These are phyloP conservation scores for Daubentonia madagascariensis DNA, from an alignment of 2,113 vertebrate species.

Conservation along the genomic window DNA sequence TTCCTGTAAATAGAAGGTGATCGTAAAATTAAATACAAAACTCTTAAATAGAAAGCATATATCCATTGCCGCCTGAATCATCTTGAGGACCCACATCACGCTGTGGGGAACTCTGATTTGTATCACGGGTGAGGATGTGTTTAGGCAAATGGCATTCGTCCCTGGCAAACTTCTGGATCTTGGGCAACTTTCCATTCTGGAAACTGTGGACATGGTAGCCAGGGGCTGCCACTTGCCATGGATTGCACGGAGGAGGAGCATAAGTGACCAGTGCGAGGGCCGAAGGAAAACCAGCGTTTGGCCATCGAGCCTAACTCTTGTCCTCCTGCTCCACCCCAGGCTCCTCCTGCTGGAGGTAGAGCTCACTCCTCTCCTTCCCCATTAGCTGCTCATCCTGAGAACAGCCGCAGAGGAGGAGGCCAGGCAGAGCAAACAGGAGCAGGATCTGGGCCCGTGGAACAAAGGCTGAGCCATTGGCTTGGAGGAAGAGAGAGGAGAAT, in stretches of 20 bases:
- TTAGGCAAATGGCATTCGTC: neutral
- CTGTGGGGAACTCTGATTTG: neutral
- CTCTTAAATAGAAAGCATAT: conserved; percentile 8
- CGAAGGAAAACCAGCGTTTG: neutral
- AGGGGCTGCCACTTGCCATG: neutral
- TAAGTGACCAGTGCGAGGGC: neutral
- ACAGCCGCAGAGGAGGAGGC: neutral
- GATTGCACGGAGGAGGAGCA: neutral
- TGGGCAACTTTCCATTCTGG: neutral
- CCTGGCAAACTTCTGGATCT: neutral
- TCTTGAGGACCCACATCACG: neutral
- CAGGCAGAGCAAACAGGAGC: neutral
- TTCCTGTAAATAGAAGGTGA: conserved; percentile 35
- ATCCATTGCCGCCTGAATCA: neutral
- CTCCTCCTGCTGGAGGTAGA: neutral
- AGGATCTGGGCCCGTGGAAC: neutral
- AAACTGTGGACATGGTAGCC: neutral
- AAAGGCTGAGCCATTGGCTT: neutral
- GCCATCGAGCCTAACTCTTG: neutral
- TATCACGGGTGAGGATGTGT: neutral
- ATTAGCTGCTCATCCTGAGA: neutral
- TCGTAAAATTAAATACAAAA: neutral
- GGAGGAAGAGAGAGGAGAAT: neutral
- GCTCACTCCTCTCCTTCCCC: neutral
- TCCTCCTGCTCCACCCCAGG: neutral